phyloP scores from a whole-genome alignment of 2,113 vertebrate genomes.

The Halcyon senegalensis region DNA sequence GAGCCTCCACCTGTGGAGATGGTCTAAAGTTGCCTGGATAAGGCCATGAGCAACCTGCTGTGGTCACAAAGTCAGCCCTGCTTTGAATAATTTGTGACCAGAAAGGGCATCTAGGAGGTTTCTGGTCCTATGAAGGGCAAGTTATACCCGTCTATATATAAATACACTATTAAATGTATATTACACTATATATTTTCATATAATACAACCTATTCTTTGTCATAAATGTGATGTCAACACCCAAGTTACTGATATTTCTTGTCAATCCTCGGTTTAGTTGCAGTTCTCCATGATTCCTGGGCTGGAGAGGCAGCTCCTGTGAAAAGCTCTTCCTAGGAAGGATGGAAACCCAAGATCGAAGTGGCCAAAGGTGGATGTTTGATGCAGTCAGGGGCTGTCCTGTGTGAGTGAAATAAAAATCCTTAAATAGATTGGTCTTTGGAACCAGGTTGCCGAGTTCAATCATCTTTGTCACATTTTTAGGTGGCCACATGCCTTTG shows the following conservation, averaged over 20 bases:
- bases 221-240: neutral
- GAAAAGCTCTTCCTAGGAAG: neutral
- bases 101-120: neutral
- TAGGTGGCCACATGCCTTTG: neutral
- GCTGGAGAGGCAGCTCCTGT: neutral
- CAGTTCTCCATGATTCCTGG: neutral
- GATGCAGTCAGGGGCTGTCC: rapidly evolving
- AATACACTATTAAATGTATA: neutral
- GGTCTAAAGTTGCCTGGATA: neutral
- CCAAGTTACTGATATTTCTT: too few relatives aligned
- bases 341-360: neutral
- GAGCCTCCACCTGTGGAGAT: neutral
- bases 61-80: neutral
- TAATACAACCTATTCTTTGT: neutral
- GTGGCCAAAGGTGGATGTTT: neutral
- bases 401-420: neutral
- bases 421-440: neutral
- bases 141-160: neutral
- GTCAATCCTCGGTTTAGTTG: neutral
- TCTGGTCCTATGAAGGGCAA: neutral
- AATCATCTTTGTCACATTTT: neutral
- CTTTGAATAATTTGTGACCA: neutral
- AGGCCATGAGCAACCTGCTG: neutral
- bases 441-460: neutral
- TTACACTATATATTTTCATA: neutral